These are phyloP conservation scores for Xestia rhomboidea DNA, from an alignment of 2,888 invertebrate genomes.

Conservation along the genomic window DNA sequence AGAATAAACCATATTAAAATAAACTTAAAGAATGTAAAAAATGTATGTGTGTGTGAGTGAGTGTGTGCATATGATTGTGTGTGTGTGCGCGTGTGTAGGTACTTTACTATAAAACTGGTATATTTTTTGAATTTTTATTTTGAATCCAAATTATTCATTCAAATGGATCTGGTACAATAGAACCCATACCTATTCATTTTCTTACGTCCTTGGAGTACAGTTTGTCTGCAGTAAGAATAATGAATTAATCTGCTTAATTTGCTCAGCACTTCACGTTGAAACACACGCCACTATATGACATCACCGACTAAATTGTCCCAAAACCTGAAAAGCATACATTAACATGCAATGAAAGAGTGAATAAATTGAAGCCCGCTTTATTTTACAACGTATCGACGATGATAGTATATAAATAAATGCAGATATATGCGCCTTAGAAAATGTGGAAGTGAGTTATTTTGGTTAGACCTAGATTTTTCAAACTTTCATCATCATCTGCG, in stretches of 20 bases:
- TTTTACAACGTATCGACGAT: too few relatives aligned
- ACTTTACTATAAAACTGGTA: neutral
- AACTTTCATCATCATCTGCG: neutral
- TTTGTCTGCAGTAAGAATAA: neutral
- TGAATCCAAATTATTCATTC: neutral
- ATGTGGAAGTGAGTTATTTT: neutral
- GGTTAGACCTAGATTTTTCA: neutral
- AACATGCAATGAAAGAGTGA: neutral
- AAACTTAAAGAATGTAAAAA: too few relatives aligned
- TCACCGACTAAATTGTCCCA: constrained; percentile 4
- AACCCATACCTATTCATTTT: neutral
- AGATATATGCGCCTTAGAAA: neutral
- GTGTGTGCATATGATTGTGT: too few relatives aligned
- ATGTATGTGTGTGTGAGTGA: too few relatives aligned
- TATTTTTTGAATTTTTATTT: neutral
- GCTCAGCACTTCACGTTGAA: neutral
- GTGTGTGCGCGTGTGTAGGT: too few relatives aligned
- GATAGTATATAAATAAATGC: constrained; percentile 2
- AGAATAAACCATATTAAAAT: too few relatives aligned
- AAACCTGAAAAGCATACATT: neutral
- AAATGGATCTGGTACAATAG: neutral
- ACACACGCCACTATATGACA: constrained; percentile 32
- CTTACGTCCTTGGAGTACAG: constrained; percentile 1
- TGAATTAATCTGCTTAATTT: constrained; percentile 21
- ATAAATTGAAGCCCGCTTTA: neutral